A percentile compares a stretch with the other conserved stretches of the same genome.
Evolutionary conservation across 2,113 vertebrate genomes (phyloP).

Genomic region (Ophthalmotilapia sp.): DNA sequence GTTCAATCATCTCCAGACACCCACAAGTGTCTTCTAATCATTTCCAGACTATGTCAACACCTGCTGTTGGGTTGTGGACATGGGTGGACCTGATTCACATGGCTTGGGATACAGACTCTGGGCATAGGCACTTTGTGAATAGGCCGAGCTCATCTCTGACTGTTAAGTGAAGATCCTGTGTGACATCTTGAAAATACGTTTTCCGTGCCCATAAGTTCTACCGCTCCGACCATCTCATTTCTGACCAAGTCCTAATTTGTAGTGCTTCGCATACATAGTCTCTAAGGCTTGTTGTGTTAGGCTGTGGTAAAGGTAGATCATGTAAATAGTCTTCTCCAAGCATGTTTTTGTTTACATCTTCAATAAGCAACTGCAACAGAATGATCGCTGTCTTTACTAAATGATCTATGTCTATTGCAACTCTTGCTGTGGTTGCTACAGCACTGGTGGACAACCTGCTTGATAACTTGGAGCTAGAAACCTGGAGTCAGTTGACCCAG

Average conservation of each 20-base stretch:
- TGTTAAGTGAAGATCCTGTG: not conserved
- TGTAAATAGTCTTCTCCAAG: not conserved
- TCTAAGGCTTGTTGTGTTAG: not conserved
- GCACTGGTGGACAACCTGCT: not conserved
- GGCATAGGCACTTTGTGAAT: not conserved
- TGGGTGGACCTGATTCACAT: not conserved
- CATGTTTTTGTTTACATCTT: not conserved
- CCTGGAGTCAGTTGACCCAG: not conserved
- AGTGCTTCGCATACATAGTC: not conserved
- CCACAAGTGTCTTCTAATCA: not conserved
- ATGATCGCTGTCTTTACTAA: not conserved
- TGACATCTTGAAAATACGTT: not conserved
- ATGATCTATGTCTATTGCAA: not conserved
- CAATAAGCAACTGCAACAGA: not conserved
- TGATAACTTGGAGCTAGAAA: not conserved
- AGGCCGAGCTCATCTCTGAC: not conserved
- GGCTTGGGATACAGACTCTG: not conserved
- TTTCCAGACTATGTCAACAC: not conserved
- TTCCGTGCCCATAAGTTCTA: not conserved
- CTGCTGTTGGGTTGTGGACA: not conserved
- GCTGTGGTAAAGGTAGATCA: not conserved
- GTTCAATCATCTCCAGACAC: not conserved
- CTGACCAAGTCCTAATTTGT: not conserved
- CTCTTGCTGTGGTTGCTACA: not conserved
- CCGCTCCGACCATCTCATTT: not conserved